These are phyloP conservation scores for Emys orbicularis DNA, from an alignment of 2,797 vertebrate species.

Conservation along the genomic window DNA sequence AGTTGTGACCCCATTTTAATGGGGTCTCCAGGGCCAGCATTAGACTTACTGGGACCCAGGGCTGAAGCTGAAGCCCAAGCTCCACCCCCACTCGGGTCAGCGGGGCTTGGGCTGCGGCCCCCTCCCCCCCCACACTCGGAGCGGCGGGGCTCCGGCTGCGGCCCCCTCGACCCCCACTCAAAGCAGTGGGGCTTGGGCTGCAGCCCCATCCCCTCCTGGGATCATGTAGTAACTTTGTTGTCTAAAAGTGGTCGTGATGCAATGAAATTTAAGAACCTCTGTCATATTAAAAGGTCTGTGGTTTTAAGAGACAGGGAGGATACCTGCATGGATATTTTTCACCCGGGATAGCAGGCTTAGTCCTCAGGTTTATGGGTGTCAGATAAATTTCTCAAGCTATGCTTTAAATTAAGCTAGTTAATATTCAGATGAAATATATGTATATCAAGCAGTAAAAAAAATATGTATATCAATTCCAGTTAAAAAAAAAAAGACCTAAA, in stretches of 20 bases:
- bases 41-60: too few relatives aligned
- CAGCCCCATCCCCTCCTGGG: too few relatives aligned
- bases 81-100: too few relatives aligned
- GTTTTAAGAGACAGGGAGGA: neutral
- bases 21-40: too few relatives aligned
- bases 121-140: too few relatives aligned
- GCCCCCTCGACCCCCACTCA: too few relatives aligned
- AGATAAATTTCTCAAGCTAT: neutral
- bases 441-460: neutral
- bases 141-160: rapidly evolving
- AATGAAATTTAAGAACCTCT: neutral
- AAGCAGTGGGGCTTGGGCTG: too few relatives aligned
- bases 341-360: neutral
- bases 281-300: neutral
- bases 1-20: neutral
- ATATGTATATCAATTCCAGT: neutral
- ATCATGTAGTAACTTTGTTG: too few relatives aligned
- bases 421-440: slow-evolving; percentile 22
- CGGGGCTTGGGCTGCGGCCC: too few relatives aligned
- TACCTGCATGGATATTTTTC: neutral
- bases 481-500: neutral
- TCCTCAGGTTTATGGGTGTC: neutral
- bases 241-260: too few relatives aligned
- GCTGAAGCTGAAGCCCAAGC: too few relatives aligned
- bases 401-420: neutral